Evolutionary conservation across 2,888 invertebrate genomes (phyloP).

Genomic region (Polydrusus pterygomalis): DNA sequence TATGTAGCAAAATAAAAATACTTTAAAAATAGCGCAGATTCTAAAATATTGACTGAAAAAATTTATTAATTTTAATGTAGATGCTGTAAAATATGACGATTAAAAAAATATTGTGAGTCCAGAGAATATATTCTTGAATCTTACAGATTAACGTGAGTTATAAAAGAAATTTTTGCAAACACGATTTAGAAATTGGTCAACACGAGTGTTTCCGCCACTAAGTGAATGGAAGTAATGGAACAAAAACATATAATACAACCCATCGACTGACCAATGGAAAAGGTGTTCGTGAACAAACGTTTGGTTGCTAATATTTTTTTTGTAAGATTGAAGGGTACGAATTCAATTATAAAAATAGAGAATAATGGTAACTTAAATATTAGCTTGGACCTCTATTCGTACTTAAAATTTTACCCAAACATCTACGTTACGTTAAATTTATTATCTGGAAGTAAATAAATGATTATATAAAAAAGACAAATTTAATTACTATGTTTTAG

Average conservation of each 20-base stretch:
- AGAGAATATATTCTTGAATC: slow-evolving; percentile 1
- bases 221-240: too few species aligned
- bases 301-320: not conserved
- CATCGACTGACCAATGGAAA: too few species aligned
- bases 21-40: slow-evolving; percentile 17
- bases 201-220: too few species aligned
- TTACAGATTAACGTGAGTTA: not conserved
- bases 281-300: too few species aligned
- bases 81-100: slow-evolving; percentile 24
- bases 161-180: too few species aligned
- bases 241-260: too few species aligned
- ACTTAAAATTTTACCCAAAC: slow-evolving; percentile 9
- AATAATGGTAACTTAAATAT: not conserved
- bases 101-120: slow-evolving; percentile 3
- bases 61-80: slow-evolving; percentile 11
- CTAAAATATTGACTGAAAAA: slow-evolving; percentile 30
- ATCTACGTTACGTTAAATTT: not conserved
- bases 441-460: not conserved
- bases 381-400: slow-evolving; percentile 1
- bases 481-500: not conserved
- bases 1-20: too few species aligned
- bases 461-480: slow-evolving; percentile 8
- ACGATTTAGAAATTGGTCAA: too few species aligned
- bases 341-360: not conserved
- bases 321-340: not conserved